Evolutionary conservation across 2,888 invertebrate genomes (phyloP).

Genomic region (Athrips mouffetella): DNA sequence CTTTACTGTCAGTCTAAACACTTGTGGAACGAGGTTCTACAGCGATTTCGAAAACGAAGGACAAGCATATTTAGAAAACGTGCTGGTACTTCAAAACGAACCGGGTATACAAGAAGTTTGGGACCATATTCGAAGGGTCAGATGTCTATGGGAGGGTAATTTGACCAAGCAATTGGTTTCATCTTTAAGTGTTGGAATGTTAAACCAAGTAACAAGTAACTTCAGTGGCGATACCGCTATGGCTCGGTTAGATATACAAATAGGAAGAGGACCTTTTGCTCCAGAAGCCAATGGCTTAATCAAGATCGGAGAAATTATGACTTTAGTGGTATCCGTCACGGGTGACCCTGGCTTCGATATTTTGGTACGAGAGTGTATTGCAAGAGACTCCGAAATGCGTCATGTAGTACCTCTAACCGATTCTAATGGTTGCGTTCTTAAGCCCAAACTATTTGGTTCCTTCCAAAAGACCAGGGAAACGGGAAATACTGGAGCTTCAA

Average conservation of each 20-base stretch:
- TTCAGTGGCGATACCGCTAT: conserved; percentile 91
- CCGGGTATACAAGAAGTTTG: conserved; percentile 86
- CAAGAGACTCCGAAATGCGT: conserved; percentile 82
- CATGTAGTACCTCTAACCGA: conserved; percentile 85
- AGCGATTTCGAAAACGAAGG: conserved; percentile 87
- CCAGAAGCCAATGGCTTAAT: conserved; percentile 86
- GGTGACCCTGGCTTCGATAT: conserved; percentile 89
- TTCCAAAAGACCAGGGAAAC: conserved; percentile 89
- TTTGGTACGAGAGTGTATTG: conserved; percentile 86
- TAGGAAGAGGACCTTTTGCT: conserved; percentile 87
- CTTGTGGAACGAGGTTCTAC: conserved; percentile 88
- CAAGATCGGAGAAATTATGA: conserved; percentile 90
- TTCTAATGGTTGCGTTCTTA: conserved; percentile 85
- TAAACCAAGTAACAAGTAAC: conserved; percentile 88
- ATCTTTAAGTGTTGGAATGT: conserved; percentile 86
- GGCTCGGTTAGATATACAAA: conserved; percentile 86
- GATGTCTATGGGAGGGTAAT: conserved; percentile 90
- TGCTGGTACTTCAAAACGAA: conserved; percentile 87
- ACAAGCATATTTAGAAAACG: conserved; percentile 88
- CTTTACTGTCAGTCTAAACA: conserved; percentile 85
- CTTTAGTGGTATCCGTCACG: conserved; percentile 86
- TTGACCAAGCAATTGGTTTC: conserved; percentile 86
- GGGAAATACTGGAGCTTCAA: conserved; percentile 84
- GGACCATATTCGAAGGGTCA: conserved; percentile 87
- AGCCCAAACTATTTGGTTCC: conserved; percentile 87